A percentile compares a stretch with the other conserved stretches of the same genome.
Evolutionary conservation across 2,113 vertebrate genomes (phyloP).

Genomic region (Thinocorus orbignyianus): DNA sequence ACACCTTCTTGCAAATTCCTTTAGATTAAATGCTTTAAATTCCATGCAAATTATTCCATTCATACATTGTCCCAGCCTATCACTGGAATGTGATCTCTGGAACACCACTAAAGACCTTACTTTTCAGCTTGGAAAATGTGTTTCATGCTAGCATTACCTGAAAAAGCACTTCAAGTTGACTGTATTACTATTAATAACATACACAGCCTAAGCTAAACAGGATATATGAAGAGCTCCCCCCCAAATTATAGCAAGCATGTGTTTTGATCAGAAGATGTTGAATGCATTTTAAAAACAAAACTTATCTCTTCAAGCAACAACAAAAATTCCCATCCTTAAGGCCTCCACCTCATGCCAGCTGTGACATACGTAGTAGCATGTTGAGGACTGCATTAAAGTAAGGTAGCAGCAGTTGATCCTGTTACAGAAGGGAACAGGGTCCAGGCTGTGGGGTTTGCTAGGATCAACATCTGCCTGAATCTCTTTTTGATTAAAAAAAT

Average conservation of each 20-base stretch:
- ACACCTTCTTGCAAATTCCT: background rate
- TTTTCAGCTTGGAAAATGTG: background rate
- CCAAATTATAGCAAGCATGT: background rate
- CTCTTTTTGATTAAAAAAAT: conserved; percentile 27
- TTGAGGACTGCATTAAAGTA: background rate
- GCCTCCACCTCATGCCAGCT: background rate
- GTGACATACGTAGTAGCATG: background rate
- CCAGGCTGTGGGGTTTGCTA: background rate
- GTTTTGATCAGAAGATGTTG: background rate
- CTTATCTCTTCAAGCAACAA: background rate
- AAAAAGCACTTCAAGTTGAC: background rate
- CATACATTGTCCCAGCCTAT: background rate
- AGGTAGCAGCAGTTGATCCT: background rate
- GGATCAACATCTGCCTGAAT: background rate
- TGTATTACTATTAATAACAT: background rate
- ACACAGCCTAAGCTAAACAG: background rate
- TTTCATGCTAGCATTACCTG: background rate
- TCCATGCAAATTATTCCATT: background rate
- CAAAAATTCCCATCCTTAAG: background rate
- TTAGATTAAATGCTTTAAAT: background rate
- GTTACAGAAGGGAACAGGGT: background rate
- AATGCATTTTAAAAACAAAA: background rate
- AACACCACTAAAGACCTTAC: background rate
- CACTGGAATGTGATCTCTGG: background rate
- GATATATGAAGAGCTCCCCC: background rate